Evolutionary conservation across 2,888 invertebrate species (phyloP), one percentile per base, ranked within the genome.

Genomic region (Amitus sp.): DNA sequence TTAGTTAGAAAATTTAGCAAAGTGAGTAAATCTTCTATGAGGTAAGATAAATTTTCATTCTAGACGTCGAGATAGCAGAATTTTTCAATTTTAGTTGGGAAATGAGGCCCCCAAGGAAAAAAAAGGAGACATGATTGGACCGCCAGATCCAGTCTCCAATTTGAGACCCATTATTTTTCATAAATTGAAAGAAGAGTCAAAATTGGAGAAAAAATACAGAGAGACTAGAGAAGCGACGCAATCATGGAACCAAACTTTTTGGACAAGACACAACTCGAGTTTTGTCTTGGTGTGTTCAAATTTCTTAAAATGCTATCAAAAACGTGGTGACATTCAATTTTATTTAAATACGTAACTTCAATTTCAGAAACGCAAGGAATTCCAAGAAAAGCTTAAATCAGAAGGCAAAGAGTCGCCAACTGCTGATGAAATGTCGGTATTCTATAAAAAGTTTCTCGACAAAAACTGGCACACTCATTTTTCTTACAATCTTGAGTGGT

Each of bases 371-470:
- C 75, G 82, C 34, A 82, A 82, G 53, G 69, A 76, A 64, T 85
- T 77, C 67, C 74, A 82, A 64, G 70, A 77, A 42, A 53, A 62
- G 13, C 58, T 79, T 23, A 77, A 78, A 52, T 66, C 66, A 5
- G 70, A 74, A 40, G 82, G 82, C 23, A 82, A 86, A 66, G 83
- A 85, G 50, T 87, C 86, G 37, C 78, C 91, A 17, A 87, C 89
- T 2, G 89, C 93, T 1, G 93, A 94, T 82, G 91, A 93, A 82
- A 92, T 95, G 91, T 94, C 95, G 71, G 88, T 90, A 18, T 95
- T 95, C 82, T 95, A 95, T 77, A 94, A 93, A 83, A 82, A 86
- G 46, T 95, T 95, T 79, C 84, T 95, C 10, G 92, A 95, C 79
- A 89, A 90, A 75, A 92, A 95, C 79, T 91, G 91, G 89, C 86